Base-by-base conservation (phyloP, 2,888 invertebrate genomes). In the Amphimallon solstitiale region DNA sequence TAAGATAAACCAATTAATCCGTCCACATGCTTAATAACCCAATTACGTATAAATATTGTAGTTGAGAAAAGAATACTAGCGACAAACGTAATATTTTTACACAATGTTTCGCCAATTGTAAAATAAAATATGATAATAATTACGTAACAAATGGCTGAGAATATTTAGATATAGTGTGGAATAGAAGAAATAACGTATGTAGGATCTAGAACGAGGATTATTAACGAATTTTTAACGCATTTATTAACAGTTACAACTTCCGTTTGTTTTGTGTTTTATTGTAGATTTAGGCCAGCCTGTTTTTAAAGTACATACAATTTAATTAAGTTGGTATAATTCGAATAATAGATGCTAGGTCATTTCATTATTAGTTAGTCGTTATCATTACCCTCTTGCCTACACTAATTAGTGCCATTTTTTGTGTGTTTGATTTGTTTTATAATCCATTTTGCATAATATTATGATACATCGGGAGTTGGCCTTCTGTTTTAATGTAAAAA, bases 401-500 rank as follows among this genome's bases (percentile, higher is more conserved):
- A 70, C 69, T 71, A 68, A 70, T 70, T 71, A 66, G 72, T 73
- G 72, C 72, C 72, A 73, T 73, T 67, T 56, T 69, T 73, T 66
- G 65, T 68, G 71, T 69, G 70, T 71, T 70, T 72, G 66, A 68
- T 66, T 63, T 65, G 61, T 52, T 65, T 65, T 43, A 19, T 56
- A 59, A 15, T 43, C 14, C 46, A 23, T 29, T 37, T 34, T 29
- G 14, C 46, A 40, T 54, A 48, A 19, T 62, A 9, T 66, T 34
- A 54, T 34, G 52, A 54, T 67, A 29, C 29, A 56, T 65, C 49
- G 49, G 61, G 63, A 66, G 67, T 70, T 70, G 71, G 71, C 70
- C 70, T 72, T 68, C 64, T 72, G 68, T 72, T 73, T 71, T 73
- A 70, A 70, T 74, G 74, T 75, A 72, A 73, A 72, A 75, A 73